Evolutionary conservation across 2,797 vertebrate species (phyloP).

Genomic region (Darevskia mixta): DNA sequence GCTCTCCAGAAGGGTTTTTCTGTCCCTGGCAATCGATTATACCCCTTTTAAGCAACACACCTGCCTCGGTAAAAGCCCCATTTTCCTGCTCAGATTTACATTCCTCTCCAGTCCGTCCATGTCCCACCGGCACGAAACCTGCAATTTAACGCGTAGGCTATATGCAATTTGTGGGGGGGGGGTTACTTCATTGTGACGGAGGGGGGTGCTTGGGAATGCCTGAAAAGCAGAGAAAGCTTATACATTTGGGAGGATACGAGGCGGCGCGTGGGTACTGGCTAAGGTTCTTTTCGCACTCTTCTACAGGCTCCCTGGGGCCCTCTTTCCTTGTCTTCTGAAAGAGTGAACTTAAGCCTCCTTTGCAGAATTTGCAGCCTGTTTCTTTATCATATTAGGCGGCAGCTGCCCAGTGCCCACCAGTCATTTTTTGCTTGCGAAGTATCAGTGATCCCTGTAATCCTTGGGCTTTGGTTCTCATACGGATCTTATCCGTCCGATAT

Average conservation of each 20-base stretch:
- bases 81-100: not conserved
- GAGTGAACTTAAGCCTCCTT: not conserved
- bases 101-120: not conserved
- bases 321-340: not conserved
- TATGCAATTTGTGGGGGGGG: not conserved
- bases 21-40: slow-evolving; percentile 6
- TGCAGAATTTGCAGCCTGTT: not conserved
- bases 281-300: not conserved
- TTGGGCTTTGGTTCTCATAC: not conserved
- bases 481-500: not conserved
- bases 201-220: not conserved
- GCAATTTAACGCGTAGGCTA: not conserved
- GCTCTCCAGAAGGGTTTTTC: not conserved
- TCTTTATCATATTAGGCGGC: not conserved
- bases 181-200: not conserved
- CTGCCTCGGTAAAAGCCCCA: slow-evolving; percentile 31
- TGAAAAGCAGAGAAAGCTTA: not conserved
- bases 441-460: not conserved
- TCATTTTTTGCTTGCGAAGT: not conserved
- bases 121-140: not conserved
- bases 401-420: slow-evolving; percentile 4
- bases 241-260: not conserved
- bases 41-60: slow-evolving; percentile 32
- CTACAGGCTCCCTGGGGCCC: not conserved
- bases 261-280: not conserved